Base-by-base conservation (phyloP, 1,140 invertebrate genomes). In the Oryzaephilus surinamensis region DNA sequence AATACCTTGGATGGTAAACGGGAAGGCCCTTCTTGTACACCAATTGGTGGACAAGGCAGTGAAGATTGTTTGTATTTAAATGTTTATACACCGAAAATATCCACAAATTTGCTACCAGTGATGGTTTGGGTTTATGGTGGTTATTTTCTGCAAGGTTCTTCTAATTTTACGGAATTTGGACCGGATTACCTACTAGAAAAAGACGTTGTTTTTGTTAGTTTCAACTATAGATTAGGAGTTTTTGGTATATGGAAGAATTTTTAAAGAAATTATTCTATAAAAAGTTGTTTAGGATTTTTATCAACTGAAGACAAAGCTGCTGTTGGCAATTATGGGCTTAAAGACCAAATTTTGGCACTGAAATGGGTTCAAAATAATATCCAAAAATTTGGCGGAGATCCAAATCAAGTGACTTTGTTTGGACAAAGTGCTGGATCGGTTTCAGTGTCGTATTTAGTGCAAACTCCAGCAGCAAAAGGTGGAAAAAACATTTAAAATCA, bases 61-160 rank as follows among this genome's bases (percentile, higher is more conserved):
- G n/a, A n/a, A n/a, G n/a, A n/a, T n/a, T n/a, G n/a, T n/a, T n/a
- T n/a, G n/a, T n/a, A n/a, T n/a, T n/a, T n/a, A n/a, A n/a, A n/a
- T n/a, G n/a, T n/a, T n/a, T n/a, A n/a, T n/a, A n/a, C n/a, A n/a
- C n/a, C n/a, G n/a, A n/a, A n/a, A n/a, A n/a, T n/a, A n/a, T n/a
- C n/a, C n/a, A n/a, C n/a, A n/a, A n/a, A n/a, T n/a, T n/a, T n/a
- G n/a, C n/a, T n/a, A n/a, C n/a, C n/a, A n/a, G n/a, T n/a, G n/a
- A n/a, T n/a, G n/a, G 72, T 85, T 1, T 88, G 74, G 72, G 71
- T 88, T 14, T 77, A 87, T 54, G 84, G 82, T 0, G 84, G 84
- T 1, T 72, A 71, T 3, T 82, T 83, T 44, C 65, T 71, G 4
- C 63, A 67, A 32, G 79, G 79, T 3, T 72, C 69, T 1, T 71